Percentiles rank a stretch among this genome's conserved stretches.
Conservation (phyloP, 2,888 invertebrate genomes). For the Dasypogon diadema region DNA sequence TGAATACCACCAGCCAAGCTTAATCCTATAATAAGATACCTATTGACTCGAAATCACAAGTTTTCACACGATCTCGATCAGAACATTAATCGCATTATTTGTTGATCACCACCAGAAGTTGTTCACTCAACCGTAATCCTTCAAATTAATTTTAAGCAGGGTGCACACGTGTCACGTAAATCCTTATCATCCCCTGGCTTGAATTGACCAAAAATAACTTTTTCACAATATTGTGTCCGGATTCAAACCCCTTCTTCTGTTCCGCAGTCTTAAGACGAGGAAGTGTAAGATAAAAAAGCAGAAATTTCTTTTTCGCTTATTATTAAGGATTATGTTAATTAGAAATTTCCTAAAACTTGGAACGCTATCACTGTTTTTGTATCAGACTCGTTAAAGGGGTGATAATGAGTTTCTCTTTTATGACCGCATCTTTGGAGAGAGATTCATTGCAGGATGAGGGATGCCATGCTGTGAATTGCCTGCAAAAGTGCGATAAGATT, state of each 20-base stretch:
- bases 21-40: not conserved
- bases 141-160: constrained; percentile 53
- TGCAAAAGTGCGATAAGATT: constrained; percentile 16
- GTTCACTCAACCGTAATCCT: constrained; percentile 53
- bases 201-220: constrained; percentile 22
- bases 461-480: constrained; percentile 8
- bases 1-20: not conserved
- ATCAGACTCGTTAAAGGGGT: not conserved
- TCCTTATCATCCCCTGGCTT: not conserved
- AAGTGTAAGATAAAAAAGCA: not conserved
- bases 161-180: constrained; percentile 40
- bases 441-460: not conserved
- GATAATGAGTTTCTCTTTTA: not conserved
- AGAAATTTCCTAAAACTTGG: constrained; percentile 13
- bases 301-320: constrained; percentile 28
- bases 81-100: constrained; percentile 11
- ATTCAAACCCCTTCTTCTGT: not conserved
- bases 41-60: not conserved
- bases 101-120: constrained; percentile 16
- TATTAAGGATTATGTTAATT: constrained; percentile 46
- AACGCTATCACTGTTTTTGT: constrained; percentile 8
- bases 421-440: not conserved
- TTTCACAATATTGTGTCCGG: not conserved
- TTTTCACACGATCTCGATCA: constrained; percentile 32
- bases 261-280: not conserved